Evolutionary conservation across 2,888 invertebrate genomes (phyloP).

Genomic region (Drosophila histrio): DNA sequence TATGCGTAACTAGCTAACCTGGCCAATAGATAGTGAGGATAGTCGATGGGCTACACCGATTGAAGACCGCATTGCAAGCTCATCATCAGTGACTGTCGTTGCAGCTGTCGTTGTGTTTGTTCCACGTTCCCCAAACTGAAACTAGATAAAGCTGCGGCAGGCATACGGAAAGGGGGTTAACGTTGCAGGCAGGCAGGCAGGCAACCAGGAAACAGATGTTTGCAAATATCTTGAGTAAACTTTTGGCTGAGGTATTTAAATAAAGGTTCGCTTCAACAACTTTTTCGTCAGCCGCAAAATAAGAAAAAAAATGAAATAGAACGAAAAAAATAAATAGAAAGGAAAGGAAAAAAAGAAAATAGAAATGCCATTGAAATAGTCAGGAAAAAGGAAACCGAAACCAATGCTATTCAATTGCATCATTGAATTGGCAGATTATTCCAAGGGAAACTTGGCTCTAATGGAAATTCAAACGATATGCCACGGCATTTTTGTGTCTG

Average conservation of each 20-base stretch:
- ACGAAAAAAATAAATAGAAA: conserved; percentile 11
- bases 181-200: conserved; percentile 22
- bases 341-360: not conserved
- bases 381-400: conserved; percentile 32
- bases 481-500: conserved; percentile 1
- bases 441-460: conserved; percentile 15
- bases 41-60: conserved; percentile 3
- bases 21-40: conserved; percentile 9
- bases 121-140: conserved; percentile 43
- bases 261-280: conserved; percentile 68
- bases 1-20: not conserved
- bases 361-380: conserved; percentile 19
- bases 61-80: conserved; percentile 39
- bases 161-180: not conserved
- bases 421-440: conserved; percentile 61
- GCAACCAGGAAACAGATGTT: conserved; percentile 74
- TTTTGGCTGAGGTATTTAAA: conserved; percentile 78
- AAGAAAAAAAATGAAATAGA: conserved; percentile 18
- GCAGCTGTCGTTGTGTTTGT: conserved; percentile 43
- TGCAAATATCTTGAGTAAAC: conserved; percentile 78
- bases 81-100: conserved; percentile 43
- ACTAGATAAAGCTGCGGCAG: conserved; percentile 21
- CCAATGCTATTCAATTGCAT: conserved; percentile 66
- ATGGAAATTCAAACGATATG: conserved; percentile 35
- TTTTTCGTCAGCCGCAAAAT: conserved; percentile 58